These are phyloP conservation scores for Hemicordylus capensis DNA, from an alignment of 2,113 vertebrate genomes.

Conservation along the genomic window DNA sequence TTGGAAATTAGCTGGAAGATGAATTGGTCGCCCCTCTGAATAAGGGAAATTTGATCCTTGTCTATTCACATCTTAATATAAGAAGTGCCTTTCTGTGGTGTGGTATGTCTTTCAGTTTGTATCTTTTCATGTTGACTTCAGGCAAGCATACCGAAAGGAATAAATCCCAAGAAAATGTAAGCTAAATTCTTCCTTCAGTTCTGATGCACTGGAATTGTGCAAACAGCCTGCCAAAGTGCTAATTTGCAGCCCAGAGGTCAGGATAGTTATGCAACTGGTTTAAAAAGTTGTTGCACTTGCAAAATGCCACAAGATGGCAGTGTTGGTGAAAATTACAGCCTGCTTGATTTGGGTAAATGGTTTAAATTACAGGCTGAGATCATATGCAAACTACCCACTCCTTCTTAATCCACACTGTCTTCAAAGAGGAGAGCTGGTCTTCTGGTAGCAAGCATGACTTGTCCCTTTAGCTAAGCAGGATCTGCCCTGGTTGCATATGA, in stretches of 20 bases:
- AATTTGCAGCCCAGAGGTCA: not conserved
- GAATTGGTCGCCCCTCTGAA: not conserved
- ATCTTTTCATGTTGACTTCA: not conserved
- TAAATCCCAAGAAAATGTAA: not conserved
- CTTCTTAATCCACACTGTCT: not conserved
- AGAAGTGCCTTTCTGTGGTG: not conserved
- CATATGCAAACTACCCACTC: not conserved
- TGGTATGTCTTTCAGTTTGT: not conserved
- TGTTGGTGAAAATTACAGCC: not conserved
- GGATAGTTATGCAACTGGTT: not conserved
- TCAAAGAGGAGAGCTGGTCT: too few species aligned
- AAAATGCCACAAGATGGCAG: slow-evolving; percentile 12
- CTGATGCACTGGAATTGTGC: not conserved
- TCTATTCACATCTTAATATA: not conserved
- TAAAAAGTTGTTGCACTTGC: not conserved
- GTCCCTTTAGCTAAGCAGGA: too few species aligned
- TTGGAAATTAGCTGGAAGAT: not conserved
- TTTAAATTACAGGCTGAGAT: not conserved
- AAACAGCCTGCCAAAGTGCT: too few species aligned
- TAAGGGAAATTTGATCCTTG: not conserved
- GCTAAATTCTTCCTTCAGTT: not conserved
- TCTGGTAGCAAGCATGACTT: too few species aligned
- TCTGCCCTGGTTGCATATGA: too few species aligned
- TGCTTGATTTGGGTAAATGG: not conserved
- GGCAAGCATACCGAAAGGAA: not conserved